Conservation (phyloP, 1,140 invertebrate species). For the Aphaenogaster rudis region DNA sequence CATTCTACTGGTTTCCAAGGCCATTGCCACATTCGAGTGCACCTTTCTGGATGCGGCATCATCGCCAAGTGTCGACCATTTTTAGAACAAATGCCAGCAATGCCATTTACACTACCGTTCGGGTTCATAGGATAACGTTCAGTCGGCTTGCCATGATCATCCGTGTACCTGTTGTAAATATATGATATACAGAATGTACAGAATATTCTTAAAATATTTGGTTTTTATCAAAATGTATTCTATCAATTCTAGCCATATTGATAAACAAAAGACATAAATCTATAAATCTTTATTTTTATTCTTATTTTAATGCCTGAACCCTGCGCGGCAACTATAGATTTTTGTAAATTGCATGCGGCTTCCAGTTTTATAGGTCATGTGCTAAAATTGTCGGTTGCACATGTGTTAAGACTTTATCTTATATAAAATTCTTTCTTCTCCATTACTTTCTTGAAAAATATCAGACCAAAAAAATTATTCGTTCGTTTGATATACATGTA, state of each 20-base stretch:
- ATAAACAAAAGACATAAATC: neutral
- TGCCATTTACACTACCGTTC: slow-evolving; percentile 95
- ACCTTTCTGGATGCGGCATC: slow-evolving; percentile 99
- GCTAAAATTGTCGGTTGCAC: too few relatives aligned
- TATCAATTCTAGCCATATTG: neutral
- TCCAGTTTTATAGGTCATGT: too few relatives aligned
- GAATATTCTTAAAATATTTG: neutral
- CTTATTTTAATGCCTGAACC: too few relatives aligned
- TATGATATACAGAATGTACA: neutral
- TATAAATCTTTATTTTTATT: neutral
- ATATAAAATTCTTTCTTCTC: too few relatives aligned
- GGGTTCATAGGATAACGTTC: slow-evolving; percentile 97
- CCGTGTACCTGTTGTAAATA: slow-evolving; percentile 90
- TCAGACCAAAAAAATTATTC: neutral
- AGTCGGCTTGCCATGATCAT: slow-evolving; percentile 93
- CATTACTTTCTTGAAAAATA: too few relatives aligned
- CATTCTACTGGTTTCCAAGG: slow-evolving; percentile 90
- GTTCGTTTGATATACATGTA: neutral
- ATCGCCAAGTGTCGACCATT: slow-evolving; percentile 98
- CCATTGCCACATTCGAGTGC: slow-evolving; percentile 95
- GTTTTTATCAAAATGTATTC: neutral
- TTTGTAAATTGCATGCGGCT: too few relatives aligned
- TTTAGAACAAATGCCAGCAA: slow-evolving; percentile 95
- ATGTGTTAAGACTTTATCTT: too few relatives aligned
- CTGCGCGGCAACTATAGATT: too few relatives aligned